phyloP scores from a whole-genome alignment of 1,140 invertebrate species.

The Stegodyphus mimosarum region DNA sequence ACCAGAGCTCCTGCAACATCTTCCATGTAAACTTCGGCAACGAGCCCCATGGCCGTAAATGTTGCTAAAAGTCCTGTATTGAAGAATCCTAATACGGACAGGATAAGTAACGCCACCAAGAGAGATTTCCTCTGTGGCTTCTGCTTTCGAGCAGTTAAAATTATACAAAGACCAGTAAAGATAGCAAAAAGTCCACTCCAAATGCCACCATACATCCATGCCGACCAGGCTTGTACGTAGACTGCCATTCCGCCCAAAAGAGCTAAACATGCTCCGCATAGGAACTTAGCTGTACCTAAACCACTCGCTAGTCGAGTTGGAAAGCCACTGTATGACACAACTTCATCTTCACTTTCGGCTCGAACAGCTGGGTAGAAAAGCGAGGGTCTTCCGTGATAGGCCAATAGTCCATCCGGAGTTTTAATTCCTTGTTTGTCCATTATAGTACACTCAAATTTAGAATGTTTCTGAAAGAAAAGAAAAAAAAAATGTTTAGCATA shows the following conservation, averaged over 20 bases:
- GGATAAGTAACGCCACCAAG: constrained; percentile 31
- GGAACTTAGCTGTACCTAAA: constrained; percentile 47
- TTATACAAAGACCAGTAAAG: constrained; percentile 52
- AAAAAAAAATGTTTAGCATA: not conserved
- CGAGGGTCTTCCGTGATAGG: constrained; percentile 39
- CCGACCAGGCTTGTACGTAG: constrained; percentile 52
- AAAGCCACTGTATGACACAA: constrained; percentile 20
- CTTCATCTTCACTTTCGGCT: constrained; percentile 29
- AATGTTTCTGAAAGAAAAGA: not conserved
- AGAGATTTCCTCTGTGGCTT: constrained; percentile 49
- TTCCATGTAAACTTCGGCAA: constrained; percentile 59
- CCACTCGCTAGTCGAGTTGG: constrained; percentile 43
- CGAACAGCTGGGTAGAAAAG: constrained; percentile 44
- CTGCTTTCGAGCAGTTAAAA: constrained; percentile 52
- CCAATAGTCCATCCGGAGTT: constrained; percentile 23
- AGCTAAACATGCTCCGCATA: constrained; percentile 50
- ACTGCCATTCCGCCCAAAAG: constrained; percentile 50
- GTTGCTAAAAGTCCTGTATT: constrained; percentile 53
- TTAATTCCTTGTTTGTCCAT: constrained; percentile 39
- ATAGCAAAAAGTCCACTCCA: constrained; percentile 59
- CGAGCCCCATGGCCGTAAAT: constrained; percentile 55
- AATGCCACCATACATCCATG: constrained; percentile 55
- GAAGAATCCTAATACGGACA: constrained; percentile 52
- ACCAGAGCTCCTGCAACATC: constrained; percentile 43
- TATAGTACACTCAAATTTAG: not conserved